A percentile compares a stretch with the other conserved stretches of the same genome.
Conservation (phyloP, 2,797 vertebrate species). For the Arctocebus calabarensis region DNA sequence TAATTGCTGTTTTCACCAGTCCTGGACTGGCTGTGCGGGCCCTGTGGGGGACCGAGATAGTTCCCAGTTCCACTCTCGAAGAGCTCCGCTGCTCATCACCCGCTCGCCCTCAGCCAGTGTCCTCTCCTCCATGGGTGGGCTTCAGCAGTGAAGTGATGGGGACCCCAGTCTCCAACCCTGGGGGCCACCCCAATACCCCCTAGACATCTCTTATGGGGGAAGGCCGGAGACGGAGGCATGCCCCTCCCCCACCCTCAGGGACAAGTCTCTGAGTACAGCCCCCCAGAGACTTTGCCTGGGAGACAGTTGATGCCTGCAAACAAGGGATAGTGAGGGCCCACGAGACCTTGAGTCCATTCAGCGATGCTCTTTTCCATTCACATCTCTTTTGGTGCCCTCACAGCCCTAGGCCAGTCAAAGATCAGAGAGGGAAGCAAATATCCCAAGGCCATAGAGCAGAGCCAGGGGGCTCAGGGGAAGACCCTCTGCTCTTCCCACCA, state of each 20-base stretch:
- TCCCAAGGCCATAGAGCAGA: background rate
- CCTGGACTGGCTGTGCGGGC: background rate
- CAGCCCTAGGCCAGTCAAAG: accelerated
- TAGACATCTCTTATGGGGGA: background rate
- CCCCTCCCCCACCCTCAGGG: background rate
- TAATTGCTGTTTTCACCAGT: slow-evolving; percentile 58
- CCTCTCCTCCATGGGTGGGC: background rate
- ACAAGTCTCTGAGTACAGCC: background rate
- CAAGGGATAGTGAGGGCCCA: background rate
- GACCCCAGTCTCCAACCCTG: no score
- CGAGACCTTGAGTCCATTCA: accelerated
- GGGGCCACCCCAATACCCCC: background rate
- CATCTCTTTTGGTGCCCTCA: background rate
- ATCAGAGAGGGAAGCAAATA: background rate
- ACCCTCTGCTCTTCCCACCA: background rate
- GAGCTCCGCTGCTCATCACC: background rate
- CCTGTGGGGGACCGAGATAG: background rate
- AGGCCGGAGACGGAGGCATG: background rate
- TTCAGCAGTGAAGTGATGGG: accelerated
- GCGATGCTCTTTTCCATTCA: background rate
- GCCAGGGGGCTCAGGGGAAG: background rate
- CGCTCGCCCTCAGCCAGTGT: background rate
- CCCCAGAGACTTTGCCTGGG: background rate
- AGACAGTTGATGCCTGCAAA: accelerated
- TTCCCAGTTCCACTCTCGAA: no score